These are phyloP conservation scores for Ascaphus truei DNA, from an alignment of 2,113 vertebrate species.

Conservation along the genomic window DNA sequence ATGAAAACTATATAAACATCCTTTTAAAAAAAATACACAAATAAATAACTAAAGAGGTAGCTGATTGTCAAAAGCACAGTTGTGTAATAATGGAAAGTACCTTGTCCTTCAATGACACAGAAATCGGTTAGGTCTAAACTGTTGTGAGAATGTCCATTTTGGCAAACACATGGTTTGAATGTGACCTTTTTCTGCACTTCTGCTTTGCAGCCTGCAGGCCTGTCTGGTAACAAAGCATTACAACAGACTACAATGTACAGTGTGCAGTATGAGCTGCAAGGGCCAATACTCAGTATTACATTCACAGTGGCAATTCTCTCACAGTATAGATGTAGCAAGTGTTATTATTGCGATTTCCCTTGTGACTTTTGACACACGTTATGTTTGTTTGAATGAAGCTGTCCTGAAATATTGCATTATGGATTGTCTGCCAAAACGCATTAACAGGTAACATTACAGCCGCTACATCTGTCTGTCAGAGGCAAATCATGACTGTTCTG, in stretches of 20 bases:
- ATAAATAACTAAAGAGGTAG: constrained; percentile 23
- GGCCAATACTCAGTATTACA: not conserved
- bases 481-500: not conserved
- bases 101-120: constrained; percentile 35
- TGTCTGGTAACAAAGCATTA: not conserved
- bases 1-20: constrained; percentile 24
- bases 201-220: not conserved
- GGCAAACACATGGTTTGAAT: constrained; percentile 26
- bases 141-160: constrained; percentile 27
- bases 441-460: no score
- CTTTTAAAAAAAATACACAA: constrained; percentile 9
- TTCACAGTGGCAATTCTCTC: not conserved
- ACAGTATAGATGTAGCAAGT: no score
- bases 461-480: no score
- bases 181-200: constrained; percentile 24
- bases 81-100: constrained; percentile 38
- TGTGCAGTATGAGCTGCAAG: not conserved
- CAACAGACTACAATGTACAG: not conserved
- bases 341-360: no score
- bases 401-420: no score
- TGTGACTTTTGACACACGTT: no score
- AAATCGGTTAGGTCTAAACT: constrained; percentile 24
- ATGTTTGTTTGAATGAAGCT: no score
- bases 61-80: constrained; percentile 8
- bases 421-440: no score